A percentile compares a stretch with the other conserved stretches of the same genome.
These are phyloP conservation scores for Gymnopithys bicolor DNA, from an alignment of 2,797 vertebrate genomes.

Conservation along the genomic window DNA sequence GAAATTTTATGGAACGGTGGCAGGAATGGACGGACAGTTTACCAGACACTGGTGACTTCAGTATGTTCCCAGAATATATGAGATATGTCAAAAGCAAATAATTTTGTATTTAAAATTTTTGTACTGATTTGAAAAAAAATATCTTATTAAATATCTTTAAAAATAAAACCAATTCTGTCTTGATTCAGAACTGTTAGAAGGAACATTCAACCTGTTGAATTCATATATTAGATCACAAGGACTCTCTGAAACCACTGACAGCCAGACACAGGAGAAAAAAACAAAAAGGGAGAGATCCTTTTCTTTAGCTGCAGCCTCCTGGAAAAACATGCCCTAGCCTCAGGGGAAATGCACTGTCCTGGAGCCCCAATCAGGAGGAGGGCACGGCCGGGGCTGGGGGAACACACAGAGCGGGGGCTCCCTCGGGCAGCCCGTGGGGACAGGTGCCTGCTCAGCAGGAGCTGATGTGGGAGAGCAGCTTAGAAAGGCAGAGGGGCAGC, in stretches of 20 bases:
- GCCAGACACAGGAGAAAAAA: accelerated
- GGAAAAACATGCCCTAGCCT: neutral
- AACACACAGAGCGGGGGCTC: accelerated
- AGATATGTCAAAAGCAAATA: slow-evolving; percentile 79
- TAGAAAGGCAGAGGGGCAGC: neutral
- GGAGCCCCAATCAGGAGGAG: accelerated
- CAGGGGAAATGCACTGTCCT: accelerated
- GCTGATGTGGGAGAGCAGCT: accelerated
- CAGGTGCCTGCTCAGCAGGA: neutral
- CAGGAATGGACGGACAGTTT: slow-evolving; percentile 66
- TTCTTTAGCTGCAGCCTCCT: neutral
- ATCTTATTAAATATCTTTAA: slow-evolving; percentile 82
- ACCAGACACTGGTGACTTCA: slow-evolving; percentile 68
- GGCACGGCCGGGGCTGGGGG: accelerated
- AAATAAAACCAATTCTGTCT: slow-evolving; percentile 41
- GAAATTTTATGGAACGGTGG: slow-evolving; percentile 69
- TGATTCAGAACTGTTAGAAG: neutral
- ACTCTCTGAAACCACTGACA: neutral
- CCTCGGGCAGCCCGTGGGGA: accelerated
- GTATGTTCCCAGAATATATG: slow-evolving; percentile 72
- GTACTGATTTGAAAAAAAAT: slow-evolving; percentile 81
- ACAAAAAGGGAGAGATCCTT: neutral
- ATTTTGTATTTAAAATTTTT: slow-evolving; percentile 86
- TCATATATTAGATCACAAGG: neutral
- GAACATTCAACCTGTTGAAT: neutral